Conservation (phyloP, 2,113 vertebrate genomes). For the Pandion haliaetus region DNA sequence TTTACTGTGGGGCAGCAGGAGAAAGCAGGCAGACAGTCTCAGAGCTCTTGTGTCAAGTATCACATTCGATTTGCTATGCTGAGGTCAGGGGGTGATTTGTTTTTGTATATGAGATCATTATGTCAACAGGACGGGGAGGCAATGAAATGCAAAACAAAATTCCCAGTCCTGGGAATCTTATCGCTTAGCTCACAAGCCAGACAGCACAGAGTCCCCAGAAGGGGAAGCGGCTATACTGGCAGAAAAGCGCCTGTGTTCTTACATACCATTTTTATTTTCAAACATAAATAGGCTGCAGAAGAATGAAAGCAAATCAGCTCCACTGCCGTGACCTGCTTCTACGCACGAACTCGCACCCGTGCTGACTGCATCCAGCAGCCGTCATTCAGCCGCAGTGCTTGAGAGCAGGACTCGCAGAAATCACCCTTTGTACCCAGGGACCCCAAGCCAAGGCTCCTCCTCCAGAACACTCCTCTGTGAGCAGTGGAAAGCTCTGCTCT, state of each 20-base stretch:
- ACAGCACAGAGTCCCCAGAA: not conserved
- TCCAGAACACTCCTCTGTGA: slow-evolving; percentile 46
- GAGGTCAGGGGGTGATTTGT: not conserved
- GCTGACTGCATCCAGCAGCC: not conserved
- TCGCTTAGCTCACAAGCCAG: slow-evolving; percentile 5
- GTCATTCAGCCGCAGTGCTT: not conserved
- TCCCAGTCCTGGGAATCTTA: slow-evolving; percentile 41
- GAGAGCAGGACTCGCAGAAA: slow-evolving; percentile 42
- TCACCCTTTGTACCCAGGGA: slow-evolving; percentile 89
- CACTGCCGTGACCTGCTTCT: not conserved
- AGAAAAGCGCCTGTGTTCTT: slow-evolving; percentile 2
- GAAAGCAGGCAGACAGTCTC: not conserved
- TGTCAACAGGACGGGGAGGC: slow-evolving; percentile 14
- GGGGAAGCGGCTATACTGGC: not conserved
- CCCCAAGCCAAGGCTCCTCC: slow-evolving; percentile 83
- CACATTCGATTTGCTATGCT: not conserved
- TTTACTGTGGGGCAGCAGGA: not conserved
- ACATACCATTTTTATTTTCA: slow-evolving; percentile 29
- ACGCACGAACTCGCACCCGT: not conserved
- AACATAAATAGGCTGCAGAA: slow-evolving; percentile 20
- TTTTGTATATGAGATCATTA: slow-evolving; percentile 51
- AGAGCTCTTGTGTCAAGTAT: not conserved
- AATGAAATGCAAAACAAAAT: slow-evolving; percentile 41
- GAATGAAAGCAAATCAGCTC: not conserved
- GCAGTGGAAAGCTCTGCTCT: not conserved